These are phyloP conservation scores for Rhinolophus ferrumequinum DNA, from an alignment of 2,113 vertebrate genomes.

Conservation along the genomic window DNA sequence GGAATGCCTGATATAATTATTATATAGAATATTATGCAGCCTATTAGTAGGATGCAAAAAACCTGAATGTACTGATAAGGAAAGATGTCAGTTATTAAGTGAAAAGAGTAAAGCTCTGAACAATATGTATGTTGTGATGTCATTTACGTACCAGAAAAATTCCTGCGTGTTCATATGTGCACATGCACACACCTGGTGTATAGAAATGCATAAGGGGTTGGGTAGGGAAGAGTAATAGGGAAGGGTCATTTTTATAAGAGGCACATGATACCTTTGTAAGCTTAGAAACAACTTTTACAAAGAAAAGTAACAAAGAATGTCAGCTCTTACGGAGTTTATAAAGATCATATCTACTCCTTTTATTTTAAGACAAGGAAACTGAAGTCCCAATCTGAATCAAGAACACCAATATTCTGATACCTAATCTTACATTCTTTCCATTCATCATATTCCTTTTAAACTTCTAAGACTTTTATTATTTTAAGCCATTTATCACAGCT, in stretches of 20 bases:
- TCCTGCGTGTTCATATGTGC: not conserved
- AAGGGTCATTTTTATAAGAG: not conserved
- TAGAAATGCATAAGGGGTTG: not conserved
- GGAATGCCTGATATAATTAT: not conserved
- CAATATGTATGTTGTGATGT: not conserved
- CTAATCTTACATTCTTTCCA: not conserved
- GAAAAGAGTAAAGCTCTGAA: not conserved
- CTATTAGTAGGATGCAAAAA: not conserved
- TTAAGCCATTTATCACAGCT: constrained; percentile 19
- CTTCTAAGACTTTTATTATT: not conserved
- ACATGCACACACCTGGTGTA: accelerated
- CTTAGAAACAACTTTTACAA: not conserved
- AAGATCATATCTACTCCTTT: not conserved
- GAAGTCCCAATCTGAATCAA: not conserved
- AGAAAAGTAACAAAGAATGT: not conserved
- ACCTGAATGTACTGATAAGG: not conserved
- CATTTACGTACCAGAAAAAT: not conserved
- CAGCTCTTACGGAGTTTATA: not conserved
- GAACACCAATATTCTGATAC: not conserved
- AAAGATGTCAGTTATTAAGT: not conserved
- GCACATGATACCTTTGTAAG: not conserved
- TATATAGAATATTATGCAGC: not conserved
- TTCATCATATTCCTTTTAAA: not conserved
- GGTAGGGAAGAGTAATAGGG: no score
- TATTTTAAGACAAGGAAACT: not conserved